A percentile compares a stretch with the other conserved stretches of the same genome.
These are phyloP conservation scores for Otis tarda DNA, from an alignment of 2,113 vertebrate species.

Conservation along the genomic window DNA sequence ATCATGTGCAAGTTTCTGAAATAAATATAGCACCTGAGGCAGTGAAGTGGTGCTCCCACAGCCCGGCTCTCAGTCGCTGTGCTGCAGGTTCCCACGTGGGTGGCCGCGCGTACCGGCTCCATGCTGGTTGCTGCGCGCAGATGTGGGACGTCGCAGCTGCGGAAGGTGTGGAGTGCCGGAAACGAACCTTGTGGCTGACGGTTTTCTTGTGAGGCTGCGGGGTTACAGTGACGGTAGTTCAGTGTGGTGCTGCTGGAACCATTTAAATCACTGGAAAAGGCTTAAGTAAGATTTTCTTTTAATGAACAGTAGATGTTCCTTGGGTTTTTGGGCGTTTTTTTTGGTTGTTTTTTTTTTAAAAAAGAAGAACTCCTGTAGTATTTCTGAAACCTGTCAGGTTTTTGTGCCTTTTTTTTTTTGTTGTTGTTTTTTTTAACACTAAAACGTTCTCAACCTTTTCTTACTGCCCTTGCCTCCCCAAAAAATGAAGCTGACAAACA, in stretches of 20 bases:
- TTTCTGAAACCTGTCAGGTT: background rate
- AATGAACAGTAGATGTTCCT: background rate
- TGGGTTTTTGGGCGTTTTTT: no score
- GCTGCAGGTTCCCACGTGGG: background rate
- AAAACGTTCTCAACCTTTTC: background rate
- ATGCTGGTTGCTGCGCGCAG: background rate
- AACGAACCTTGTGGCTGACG: background rate
- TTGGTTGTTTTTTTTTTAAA: no score
- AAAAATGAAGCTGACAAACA: background rate
- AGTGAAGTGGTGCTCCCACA: background rate
- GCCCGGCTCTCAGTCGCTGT: background rate
- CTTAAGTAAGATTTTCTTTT: background rate
- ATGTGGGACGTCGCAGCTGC: background rate
- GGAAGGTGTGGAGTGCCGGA: background rate
- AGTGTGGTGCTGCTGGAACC: background rate
- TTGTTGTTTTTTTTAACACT: background rate
- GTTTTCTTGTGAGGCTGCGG: background rate
- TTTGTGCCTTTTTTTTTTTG: background rate
- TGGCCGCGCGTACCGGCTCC: background rate
- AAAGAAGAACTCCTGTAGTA: no score
- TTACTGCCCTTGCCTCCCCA: background rate
- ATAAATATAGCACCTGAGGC: background rate
- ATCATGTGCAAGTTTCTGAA: background rate
- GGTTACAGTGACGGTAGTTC: background rate
- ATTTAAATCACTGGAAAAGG: background rate